Evolutionary conservation across 2,888 invertebrate species (phyloP), one percentile per base, ranked within the genome.

Genomic region (Pollenia amentaria): DNA sequence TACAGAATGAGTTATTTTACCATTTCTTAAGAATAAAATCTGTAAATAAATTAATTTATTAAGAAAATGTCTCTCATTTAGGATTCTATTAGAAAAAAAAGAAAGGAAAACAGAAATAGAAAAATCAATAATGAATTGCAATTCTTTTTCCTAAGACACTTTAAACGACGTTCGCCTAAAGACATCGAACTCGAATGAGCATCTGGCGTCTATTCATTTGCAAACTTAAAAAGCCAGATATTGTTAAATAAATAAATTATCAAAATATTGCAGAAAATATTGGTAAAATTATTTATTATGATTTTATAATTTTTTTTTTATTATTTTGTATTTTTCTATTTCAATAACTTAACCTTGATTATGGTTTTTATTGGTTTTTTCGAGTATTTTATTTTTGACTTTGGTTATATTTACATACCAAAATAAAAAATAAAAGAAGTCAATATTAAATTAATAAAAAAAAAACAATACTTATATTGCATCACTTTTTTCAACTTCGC

Each of bases 401-500:
- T 67, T 3, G 3, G n/a, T 51, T 14, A 11, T 40, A 38, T 83
- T 77, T 80, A 85, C 75, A 81, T 77, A 80, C 16, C 70, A 65
- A 80, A 64, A 44, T 16, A 40, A 42, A 51, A 60, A 84, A 48
- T 53, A 57, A 65, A 57, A 86, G 84, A 80, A 75, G 78, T 70
- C 83, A 69, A 75, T 62, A 87, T 46, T 44, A 67, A 46, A 80
- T 40, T 60, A 51, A n/a, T 29, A 16, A 72, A 67, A 69, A 65
- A 64, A 55, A 85, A 44, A 48, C 69, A 53, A 76, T 57, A 79
- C 67, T 65, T 72, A 60, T 38, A 86, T 86, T 86, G 76, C 86
- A 83, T 86, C 83, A 86, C 12, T 80, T 60, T 70, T 60, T 76
- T 80, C 65, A 14, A 65, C 64, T 80, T 83, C 76, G 86, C 75